Base-by-base conservation (phyloP, 2,888 invertebrate species). In the Trileptium ribeirensis region DNA sequence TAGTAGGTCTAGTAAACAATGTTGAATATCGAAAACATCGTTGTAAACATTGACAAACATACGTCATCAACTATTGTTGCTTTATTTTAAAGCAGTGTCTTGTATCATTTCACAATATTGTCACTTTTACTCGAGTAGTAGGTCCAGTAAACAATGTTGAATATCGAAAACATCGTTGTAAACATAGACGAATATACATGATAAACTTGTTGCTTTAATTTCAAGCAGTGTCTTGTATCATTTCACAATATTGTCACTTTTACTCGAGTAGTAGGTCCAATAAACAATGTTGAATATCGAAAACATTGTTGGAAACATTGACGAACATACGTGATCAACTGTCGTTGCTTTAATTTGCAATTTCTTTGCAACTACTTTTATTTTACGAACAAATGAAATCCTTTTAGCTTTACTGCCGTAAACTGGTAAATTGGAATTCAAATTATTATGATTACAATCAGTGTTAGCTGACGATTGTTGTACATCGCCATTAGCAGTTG, bases 81-180 rank as follows among this genome's bases (percentile, higher is more conserved):
- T 51, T 51, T 51, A 51, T 15, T 8, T n/a, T n/a, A n/a, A n/a
- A n/a, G n/a, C n/a, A n/a, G n/a, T n/a, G n/a, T n/a, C n/a, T n/a
- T n/a, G n/a, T n/a, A n/a, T n/a, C n/a, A n/a, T n/a, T n/a, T n/a
- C n/a, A n/a, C n/a, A n/a, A n/a, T n/a, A n/a, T n/a, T n/a, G n/a
- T n/a, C n/a, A n/a, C n/a, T n/a, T n/a, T n/a, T n/a, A n/a, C n/a
- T n/a, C n/a, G n/a, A n/a, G 84, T 91, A 84, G 87, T 90, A 78
- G 82, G 88, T 74, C 87, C 86, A 82, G 89, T 90, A 88, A 89
- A 90, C 84, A 85, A 89, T 81, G 84, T 91, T 82, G 89, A 90
- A 87, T 86, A 89, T 81, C 85, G 89, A 85, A 75, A 89, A 82
- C 83, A 87, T 82, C 82, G 85, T 82, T 31, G 87, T 81, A 85